A percentile compares a stretch with the other conserved stretches of the same genome.
phyloP scores from a whole-genome alignment of 2,797 vertebrate genomes.

The Rhynchonycteris naso region DNA sequence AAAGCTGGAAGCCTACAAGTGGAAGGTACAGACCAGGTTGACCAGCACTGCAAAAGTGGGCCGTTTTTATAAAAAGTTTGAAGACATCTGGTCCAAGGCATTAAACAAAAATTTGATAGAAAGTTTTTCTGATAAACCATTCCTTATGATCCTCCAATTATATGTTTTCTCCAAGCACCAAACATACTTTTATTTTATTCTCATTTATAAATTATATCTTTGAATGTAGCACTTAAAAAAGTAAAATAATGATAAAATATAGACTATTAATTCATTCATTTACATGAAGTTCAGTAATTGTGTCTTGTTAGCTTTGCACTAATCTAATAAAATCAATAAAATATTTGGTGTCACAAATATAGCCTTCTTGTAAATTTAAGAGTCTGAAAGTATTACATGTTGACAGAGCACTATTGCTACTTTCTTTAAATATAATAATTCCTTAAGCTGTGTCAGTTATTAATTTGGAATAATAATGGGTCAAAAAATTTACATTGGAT shows the following conservation, averaged over 20 bases:
- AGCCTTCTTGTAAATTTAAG: not conserved
- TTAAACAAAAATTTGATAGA: not conserved
- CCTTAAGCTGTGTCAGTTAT: rapidly evolving
- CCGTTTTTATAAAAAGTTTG: no score
- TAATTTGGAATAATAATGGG: not conserved
- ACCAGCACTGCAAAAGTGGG: no score
- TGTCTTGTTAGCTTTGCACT: not conserved
- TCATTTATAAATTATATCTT: not conserved
- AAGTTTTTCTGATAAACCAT: not conserved
- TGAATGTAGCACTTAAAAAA: not conserved
- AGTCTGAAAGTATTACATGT: not conserved
- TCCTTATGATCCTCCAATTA: not conserved
- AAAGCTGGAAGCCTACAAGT: no score
- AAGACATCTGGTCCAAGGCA: no score
- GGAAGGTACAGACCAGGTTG: no score
- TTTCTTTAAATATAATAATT: not conserved
- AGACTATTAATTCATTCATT: not conserved
- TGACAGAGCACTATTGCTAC: not conserved
- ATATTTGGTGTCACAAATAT: not conserved
- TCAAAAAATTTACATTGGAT: not conserved
- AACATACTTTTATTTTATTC: not conserved
- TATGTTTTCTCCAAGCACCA: not conserved
- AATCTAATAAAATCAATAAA: not conserved
- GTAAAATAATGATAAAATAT: not conserved
- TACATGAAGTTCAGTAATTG: not conserved